Conservation (phyloP, 2,113 vertebrate genomes). For the Aphyosemion australe region DNA sequence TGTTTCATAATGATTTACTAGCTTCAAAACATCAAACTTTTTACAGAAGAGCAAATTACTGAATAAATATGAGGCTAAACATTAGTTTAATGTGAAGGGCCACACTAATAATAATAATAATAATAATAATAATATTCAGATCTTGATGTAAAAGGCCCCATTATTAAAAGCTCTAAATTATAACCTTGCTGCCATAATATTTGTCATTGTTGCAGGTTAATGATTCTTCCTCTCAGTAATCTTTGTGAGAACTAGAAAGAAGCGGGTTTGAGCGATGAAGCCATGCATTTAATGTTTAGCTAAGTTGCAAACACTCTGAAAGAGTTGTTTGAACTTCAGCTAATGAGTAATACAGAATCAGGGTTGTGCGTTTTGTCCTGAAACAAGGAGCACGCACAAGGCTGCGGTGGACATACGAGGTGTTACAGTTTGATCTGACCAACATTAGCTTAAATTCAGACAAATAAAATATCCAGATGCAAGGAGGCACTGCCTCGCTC, state of each 20-base stretch:
- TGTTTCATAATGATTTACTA: too few species aligned
- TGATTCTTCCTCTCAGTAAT: conserved; percentile 20
- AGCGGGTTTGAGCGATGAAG: conserved; percentile 40
- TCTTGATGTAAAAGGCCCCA: too few species aligned
- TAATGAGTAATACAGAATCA: conserved; percentile 62
- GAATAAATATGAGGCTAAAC: too few species aligned
- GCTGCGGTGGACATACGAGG: background rate
- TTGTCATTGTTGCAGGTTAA: conserved; percentile 23
- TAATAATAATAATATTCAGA: too few species aligned
- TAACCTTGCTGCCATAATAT: background rate
- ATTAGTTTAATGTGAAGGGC: too few species aligned
- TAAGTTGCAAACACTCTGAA: conserved; percentile 42
- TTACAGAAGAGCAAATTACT: too few species aligned
- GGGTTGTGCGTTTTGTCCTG: background rate
- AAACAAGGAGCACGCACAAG: conserved; percentile 1
- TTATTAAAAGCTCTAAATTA: too few species aligned
- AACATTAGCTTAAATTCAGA: background rate
- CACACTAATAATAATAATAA: too few species aligned
- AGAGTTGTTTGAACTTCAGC: conserved; percentile 42
- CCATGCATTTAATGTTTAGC: conserved; percentile 71
- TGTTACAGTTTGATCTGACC: background rate
- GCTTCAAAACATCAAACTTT: too few species aligned
- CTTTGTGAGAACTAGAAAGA: background rate
- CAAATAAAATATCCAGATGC: background rate
- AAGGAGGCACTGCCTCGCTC: conserved; percentile 1